Conservation (phyloP, 37 sponge, comb jelly and placozoan genomes). For the Oopsacas minuta region DNA sequence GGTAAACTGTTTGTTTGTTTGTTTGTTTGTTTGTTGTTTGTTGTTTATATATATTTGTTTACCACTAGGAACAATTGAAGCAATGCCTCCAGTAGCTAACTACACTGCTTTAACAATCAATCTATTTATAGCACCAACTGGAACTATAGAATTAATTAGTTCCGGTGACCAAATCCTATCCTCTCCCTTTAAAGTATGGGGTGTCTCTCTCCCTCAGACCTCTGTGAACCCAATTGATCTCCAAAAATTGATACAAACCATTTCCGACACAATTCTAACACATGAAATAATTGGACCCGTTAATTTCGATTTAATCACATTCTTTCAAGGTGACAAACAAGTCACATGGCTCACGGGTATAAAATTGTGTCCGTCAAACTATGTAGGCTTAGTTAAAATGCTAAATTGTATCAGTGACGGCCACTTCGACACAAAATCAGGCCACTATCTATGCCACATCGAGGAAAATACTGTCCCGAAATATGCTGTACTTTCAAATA, state of each 20-base stretch:
- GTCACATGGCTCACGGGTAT: background rate
- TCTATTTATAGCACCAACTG: constrained; percentile 63
- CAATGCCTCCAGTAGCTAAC: constrained; percentile 62
- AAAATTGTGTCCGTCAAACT: background rate
- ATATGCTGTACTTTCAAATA: constrained; percentile 53
- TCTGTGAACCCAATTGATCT: constrained; percentile 48
- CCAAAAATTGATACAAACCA: background rate
- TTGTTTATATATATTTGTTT: no score
- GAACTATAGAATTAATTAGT: constrained; percentile 35
- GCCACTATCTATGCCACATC: background rate
- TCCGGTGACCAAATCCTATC: constrained; percentile 71
- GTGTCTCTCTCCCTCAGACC: constrained; percentile 76
- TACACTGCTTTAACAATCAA: constrained; percentile 75
- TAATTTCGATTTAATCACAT: constrained; percentile 76
- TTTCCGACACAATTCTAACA: constrained; percentile 32
- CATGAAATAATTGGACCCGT: constrained; percentile 75
- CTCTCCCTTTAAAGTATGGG: constrained; percentile 61
- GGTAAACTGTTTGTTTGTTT: constrained; percentile 6
- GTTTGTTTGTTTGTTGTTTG: constrained; percentile 17
- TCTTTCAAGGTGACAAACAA: constrained; percentile 34
- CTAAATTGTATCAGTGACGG: constrained; percentile 58
- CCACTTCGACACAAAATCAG: constrained; percentile 2
- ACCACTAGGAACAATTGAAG: constrained; percentile 67
- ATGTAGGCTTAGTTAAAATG: constrained; percentile 30
- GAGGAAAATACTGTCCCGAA: background rate